These are phyloP conservation scores for Hirtodrosophila confusa DNA, from an alignment of 2,888 invertebrate genomes.

Conservation along the genomic window DNA sequence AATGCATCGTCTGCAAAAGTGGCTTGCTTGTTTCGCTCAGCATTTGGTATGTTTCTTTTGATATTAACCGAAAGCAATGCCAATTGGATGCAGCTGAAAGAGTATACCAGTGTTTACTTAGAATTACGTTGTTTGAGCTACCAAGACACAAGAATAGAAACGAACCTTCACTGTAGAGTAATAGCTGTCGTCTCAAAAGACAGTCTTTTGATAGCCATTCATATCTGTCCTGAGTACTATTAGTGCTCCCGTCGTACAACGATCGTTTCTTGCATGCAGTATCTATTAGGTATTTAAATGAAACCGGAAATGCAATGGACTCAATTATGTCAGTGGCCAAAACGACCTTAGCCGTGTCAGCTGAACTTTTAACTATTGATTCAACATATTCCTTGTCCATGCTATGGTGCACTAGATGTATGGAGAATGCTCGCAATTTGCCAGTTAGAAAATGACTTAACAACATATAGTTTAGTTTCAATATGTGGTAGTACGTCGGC, in stretches of 20 bases:
- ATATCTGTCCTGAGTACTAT: conserved; percentile 32
- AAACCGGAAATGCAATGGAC: conserved; percentile 42
- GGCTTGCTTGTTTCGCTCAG: conserved; percentile 26
- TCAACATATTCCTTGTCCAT: conserved; percentile 46
- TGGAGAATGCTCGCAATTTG: conserved; percentile 36
- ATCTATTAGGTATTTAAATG: conserved; percentile 62
- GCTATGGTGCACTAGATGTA: conserved; percentile 45
- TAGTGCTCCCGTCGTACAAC: conserved; percentile 31
- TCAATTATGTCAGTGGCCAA: conserved; percentile 57
- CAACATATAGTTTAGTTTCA: conserved; percentile 65
- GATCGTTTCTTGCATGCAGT: conserved; percentile 42
- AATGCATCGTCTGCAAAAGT: conserved; percentile 40
- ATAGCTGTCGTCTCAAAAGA: conserved; percentile 35
- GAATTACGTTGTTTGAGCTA: background rate
- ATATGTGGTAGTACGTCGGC: conserved; percentile 57
- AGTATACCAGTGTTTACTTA: no score
- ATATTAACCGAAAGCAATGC: conserved; percentile 55
- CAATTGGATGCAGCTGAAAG: conserved; percentile 9
- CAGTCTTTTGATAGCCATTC: conserved; percentile 61
- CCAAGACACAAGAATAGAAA: background rate
- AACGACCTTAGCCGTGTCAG: conserved; percentile 40
- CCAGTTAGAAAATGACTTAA: conserved; percentile 48
- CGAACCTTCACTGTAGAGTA: conserved; percentile 52
- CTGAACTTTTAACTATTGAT: conserved; percentile 15
- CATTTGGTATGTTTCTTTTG: conserved; percentile 22